Evolutionary conservation across 2,797 vertebrate species (phyloP).

Genomic region (Pangasius macronema): DNA sequence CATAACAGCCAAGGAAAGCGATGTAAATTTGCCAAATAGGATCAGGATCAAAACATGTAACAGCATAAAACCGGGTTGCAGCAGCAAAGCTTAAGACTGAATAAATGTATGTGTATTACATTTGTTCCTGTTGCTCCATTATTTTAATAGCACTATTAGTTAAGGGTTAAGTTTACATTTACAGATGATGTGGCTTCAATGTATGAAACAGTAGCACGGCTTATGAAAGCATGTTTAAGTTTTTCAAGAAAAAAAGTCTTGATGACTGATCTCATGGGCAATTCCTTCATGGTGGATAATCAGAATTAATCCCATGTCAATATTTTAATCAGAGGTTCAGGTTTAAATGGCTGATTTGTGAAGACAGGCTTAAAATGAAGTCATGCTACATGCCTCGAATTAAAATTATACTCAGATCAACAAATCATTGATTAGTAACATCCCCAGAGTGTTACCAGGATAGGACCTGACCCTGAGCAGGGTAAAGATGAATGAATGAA

Average conservation of each 20-base stretch:
- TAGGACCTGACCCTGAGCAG: background rate
- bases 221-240: background rate
- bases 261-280: slow-evolving; percentile 1
- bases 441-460: background rate
- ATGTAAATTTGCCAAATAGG: background rate
- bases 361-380: slow-evolving; percentile 15
- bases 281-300: slow-evolving; percentile 19
- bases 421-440: background rate
- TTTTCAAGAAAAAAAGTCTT: background rate
- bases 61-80: background rate
- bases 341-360: slow-evolving; percentile 16
- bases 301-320: slow-evolving; percentile 17
- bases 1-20: background rate
- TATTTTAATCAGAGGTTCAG: slow-evolving; percentile 23
- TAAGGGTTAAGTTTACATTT: background rate
- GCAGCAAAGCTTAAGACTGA: background rate
- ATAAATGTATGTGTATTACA: background rate
- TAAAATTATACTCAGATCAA: background rate
- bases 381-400: background rate
- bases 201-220: background rate
- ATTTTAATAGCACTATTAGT: background rate
- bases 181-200: background rate
- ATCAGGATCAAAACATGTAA: background rate
- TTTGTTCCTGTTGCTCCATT: background rate
- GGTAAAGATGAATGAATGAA: background rate